phyloP scores from a whole-genome alignment of 2,888 invertebrate species.

The Diarsia brunnea region DNA sequence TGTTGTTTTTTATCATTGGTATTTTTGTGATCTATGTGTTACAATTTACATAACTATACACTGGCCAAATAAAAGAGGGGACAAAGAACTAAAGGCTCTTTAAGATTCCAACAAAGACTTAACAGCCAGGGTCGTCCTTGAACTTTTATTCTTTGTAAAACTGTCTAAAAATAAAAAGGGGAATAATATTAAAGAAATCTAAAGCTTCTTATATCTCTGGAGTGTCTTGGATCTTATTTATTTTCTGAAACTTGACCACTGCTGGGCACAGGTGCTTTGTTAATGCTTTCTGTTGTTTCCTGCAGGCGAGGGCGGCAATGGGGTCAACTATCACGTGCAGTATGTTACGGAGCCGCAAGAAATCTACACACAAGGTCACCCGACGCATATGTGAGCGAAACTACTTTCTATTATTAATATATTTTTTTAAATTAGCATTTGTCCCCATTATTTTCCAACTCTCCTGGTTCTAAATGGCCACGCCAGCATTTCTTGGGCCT shows the following conservation, averaged over 20 bases:
- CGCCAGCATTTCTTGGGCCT: too few species aligned
- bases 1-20: not conserved
- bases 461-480: too few species aligned
- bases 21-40: not conserved
- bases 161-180: not conserved
- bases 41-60: not conserved
- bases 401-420: not conserved
- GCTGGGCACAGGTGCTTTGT: not conserved
- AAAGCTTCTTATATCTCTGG: not conserved
- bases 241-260: not conserved
- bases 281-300: slow-evolving; percentile 65
- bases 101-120: not conserved
- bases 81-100: not conserved
- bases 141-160: slow-evolving; percentile 1
- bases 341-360: slow-evolving; percentile 93
- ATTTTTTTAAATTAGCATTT: too few species aligned
- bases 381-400: slow-evolving; percentile 88
- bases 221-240: not conserved
- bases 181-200: not conserved
- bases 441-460: too few species aligned
- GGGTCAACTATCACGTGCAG: slow-evolving; percentile 94
- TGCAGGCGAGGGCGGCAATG: slow-evolving; percentile 91
- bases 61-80: not conserved
- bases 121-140: not conserved
- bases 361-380: slow-evolving; percentile 92